These are phyloP conservation scores for Neosalanx taihuensis DNA, from an alignment of 2,797 vertebrate genomes.

Conservation along the genomic window DNA sequence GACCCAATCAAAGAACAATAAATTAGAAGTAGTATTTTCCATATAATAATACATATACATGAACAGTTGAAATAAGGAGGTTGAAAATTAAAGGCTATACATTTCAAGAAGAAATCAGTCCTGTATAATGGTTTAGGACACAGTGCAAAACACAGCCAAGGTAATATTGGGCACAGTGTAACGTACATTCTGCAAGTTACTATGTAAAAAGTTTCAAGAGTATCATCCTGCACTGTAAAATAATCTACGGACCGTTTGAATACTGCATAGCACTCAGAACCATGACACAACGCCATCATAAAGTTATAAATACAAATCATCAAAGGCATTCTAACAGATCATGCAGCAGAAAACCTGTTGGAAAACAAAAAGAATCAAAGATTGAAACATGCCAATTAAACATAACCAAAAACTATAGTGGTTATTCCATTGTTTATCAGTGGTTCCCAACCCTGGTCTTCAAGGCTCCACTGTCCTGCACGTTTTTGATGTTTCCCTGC, in stretches of 20 bases:
- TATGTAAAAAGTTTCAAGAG: slow-evolving; percentile 6
- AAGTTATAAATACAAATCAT: slow-evolving; percentile 22
- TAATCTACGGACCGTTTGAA: slow-evolving; percentile 27
- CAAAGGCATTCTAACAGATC: slow-evolving; percentile 31
- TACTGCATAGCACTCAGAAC: slow-evolving; percentile 39
- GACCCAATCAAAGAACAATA: slow-evolving; percentile 38
- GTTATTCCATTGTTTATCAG: background rate
- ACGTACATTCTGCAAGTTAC: slow-evolving; percentile 53
- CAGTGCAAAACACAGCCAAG: slow-evolving; percentile 31
- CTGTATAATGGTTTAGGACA: slow-evolving; percentile 21
- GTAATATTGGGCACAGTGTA: slow-evolving; percentile 43
- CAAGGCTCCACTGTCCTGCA: too few relatives aligned
- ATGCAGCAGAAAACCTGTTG: slow-evolving; percentile 38
- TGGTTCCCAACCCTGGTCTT: too few relatives aligned
- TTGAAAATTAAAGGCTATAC: slow-evolving; percentile 19
- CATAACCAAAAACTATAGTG: slow-evolving; percentile 9
- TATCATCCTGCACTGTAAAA: slow-evolving; percentile 19
- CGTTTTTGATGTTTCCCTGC: too few relatives aligned
- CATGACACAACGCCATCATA: slow-evolving; percentile 20
- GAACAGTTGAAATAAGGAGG: slow-evolving; percentile 17
- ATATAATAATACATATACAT: slow-evolving; percentile 4
- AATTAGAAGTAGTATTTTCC: slow-evolving; percentile 38
- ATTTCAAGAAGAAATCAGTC: slow-evolving; percentile 24
- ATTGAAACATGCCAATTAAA: slow-evolving; percentile 48
- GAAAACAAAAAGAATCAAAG: slow-evolving; percentile 13